Percentiles rank a stretch among this genome's conserved stretches.
These are phyloP conservation scores for Tricholaema leucomelas DNA, from an alignment of 2,113 vertebrate species.

Conservation along the genomic window DNA sequence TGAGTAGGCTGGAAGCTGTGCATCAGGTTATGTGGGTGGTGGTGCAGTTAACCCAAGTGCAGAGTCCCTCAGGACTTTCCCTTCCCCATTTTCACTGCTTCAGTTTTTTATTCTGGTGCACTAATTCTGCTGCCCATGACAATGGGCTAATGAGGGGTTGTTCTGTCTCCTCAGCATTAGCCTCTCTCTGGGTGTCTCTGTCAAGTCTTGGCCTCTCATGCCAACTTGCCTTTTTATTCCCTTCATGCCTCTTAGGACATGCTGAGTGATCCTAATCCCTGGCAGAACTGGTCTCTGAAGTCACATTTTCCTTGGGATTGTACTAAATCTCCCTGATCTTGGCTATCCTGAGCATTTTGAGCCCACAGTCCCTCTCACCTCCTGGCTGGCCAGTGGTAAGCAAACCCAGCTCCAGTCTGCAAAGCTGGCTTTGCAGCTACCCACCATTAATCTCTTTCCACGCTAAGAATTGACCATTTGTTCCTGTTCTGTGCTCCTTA, in stretches of 20 bases:
- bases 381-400: background rate
- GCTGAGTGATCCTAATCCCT: background rate
- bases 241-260: background rate
- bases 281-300: background rate
- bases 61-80: background rate
- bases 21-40: background rate
- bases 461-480: conserved; percentile 34
- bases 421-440: background rate
- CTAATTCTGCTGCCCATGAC: background rate
- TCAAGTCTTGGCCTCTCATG: background rate
- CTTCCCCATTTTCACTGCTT: background rate
- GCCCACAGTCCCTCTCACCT: background rate
- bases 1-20: background rate
- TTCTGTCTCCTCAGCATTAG: background rate
- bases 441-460: conserved; percentile 24
- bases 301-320: background rate
- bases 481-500: conserved; percentile 55
- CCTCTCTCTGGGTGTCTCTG: background rate
- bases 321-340: background rate
- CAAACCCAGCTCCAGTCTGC: conserved; percentile 3
- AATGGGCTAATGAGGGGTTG: background rate
- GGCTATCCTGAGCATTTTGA: background rate
- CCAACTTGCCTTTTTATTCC: background rate
- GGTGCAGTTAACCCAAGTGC: background rate
- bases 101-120: background rate